Base-by-base conservation (phyloP, 1,140 invertebrate genomes). In the Trichonephila inaurata region DNA sequence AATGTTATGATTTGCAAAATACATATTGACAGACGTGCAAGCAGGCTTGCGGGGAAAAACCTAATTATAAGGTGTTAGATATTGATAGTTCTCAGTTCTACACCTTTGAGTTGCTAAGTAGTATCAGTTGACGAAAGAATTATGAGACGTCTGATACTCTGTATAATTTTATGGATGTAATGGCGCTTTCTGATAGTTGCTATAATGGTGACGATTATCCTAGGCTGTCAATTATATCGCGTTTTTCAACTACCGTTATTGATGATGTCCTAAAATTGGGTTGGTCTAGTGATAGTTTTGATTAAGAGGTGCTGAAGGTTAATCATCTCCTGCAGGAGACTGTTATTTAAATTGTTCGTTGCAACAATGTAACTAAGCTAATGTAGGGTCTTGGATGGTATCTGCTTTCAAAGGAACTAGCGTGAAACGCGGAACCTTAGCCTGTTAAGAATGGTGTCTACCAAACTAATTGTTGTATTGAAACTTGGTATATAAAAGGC, bases 21-120 rank as follows among this genome's bases (percentile, higher is more conserved):
- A 85, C 83, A 85, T 85, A 85, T 85, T 85, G 83, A 85, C 51
- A 85, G 83, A 85, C 83, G 24, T n/a, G 18, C 21, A 58, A 58
- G 2, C 7, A 10, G 10, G 51, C 8, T 85, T 85, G n/a, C 18
- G 24, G 51, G 83, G 83, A 60, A 69, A 83, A 58, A 5, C 24
- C n/a, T 85, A 85, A 85, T 85, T 85, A 85, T 85, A 60, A 85
- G 83, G 83, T 85, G 83, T 85, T 85, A 61, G 72, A 33, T 58
- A 18, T 28, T 58, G 0, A 61, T 61, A 61, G 82, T 24, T 18
- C 19, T 33, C 19, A 18, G n/a, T 60, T 85, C 82, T 85, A 44
- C 82, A 85, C n/a, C 81, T 58, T 12, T 83, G 51, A 83, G 81
- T 14, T 21, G 18, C 81, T 82, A 40, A 58, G 51, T 40, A 83